Evolutionary conservation across 2,888 invertebrate species (phyloP), one percentile per base, ranked within the genome.

Genomic region (Shargacucullia verbasci): DNA sequence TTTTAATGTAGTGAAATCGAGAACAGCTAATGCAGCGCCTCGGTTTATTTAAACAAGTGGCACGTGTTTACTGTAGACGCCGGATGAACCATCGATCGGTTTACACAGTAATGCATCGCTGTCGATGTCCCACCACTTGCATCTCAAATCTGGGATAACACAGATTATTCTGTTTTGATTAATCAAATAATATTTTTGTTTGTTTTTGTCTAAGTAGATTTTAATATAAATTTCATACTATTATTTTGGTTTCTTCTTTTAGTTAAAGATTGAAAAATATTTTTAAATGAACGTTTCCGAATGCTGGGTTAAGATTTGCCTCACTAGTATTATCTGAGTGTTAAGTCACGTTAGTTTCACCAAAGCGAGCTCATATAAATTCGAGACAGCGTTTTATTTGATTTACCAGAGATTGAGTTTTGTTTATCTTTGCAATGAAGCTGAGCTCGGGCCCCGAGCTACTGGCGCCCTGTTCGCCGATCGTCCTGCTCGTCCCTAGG

Each of bases 11-110:
- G 88, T 92, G 92, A 87, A 92, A 92, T 90, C 90, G 92, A 92
- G 92, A 91, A 82, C 87, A 83, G 89, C 91, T 94, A 92, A 94
- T 94, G 93, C 91, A 87, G 82, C 79, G 86, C 79, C 79, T 80
- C 85, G 82, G 93, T 92, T 92, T 92, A 92, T 92, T 92, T 92
- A 87, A 88, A 93, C 94, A 94, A 94, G 93, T 92, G 94, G 91
- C 91, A 86, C 85, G 86, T 94, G 94, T 94, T 94, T 94, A 92
- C 89, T 66, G 81, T 81, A 83, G 83, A 82, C 88, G 91, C 90
- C 92, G 91, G 92, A 92, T 91, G 90, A 89, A 85, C 82, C 90
- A 91, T 92, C 91, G 92, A 93, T 94, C 92, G 87, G 91, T 90
- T 88, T 89, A 88, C 86, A 81, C 88, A 81, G 92, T 92, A 92